phyloP scores from a whole-genome alignment of 1,140 invertebrate genomes.

The Apis laboriosa region DNA sequence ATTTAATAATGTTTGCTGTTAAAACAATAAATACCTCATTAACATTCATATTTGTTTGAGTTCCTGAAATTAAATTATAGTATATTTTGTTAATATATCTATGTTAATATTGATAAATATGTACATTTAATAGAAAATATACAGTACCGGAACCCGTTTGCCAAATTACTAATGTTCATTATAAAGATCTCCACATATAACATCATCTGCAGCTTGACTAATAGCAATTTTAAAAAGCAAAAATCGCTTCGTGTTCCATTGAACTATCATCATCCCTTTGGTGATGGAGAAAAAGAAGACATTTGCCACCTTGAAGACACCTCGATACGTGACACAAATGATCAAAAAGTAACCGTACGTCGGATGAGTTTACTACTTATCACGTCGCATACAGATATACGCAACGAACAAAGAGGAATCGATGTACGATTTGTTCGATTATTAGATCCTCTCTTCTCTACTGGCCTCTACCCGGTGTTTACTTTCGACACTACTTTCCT shows the following conservation, averaged over 20 bases:
- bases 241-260: neutral
- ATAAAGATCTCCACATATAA: constrained; percentile 96
- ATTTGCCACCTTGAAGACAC: neutral
- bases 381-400: neutral
- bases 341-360: neutral
- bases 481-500: too few relatives aligned
- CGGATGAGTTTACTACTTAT: neutral
- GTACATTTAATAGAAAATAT: too few relatives aligned
- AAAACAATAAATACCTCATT: constrained; percentile 89
- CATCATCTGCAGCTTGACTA: constrained; percentile 95
- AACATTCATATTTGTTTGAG: constrained; percentile 99
- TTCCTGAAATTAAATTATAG: too few relatives aligned
- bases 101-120: too few relatives aligned
- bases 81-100: too few relatives aligned
- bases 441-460: neutral
- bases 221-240: too few relatives aligned
- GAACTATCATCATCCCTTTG: neutral
- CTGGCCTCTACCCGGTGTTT: too few relatives aligned
- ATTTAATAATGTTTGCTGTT: neutral
- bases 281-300: too few relatives aligned
- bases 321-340: constrained; percentile 5
- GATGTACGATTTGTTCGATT: neutral
- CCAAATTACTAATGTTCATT: constrained; percentile 98
- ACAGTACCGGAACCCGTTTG: constrained; percentile 97
- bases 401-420: neutral